A percentile compares a stretch with the other conserved stretches of the same genome.
These are phyloP conservation scores for Argyrosomus japonicus DNA, from an alignment of 2,113 vertebrate genomes.

Conservation along the genomic window DNA sequence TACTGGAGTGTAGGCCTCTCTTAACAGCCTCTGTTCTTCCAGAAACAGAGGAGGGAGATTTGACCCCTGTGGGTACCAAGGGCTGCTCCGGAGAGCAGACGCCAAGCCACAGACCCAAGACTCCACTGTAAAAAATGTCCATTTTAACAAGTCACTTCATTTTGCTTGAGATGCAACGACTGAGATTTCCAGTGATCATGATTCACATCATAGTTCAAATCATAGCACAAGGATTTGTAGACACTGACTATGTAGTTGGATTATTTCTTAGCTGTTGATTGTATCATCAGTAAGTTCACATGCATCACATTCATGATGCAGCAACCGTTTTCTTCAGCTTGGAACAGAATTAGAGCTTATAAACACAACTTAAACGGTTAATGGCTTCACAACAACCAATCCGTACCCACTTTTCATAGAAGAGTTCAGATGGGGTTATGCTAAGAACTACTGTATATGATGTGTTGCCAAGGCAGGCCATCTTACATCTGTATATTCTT, in stretches of 20 bases:
- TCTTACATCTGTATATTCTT: too few relatives aligned
- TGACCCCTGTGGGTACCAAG: constrained; percentile 76
- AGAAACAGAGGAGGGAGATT: constrained; percentile 69
- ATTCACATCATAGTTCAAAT: background rate
- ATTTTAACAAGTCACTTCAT: background rate
- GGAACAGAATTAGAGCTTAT: background rate
- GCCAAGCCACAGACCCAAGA: constrained; percentile 62
- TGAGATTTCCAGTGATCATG: background rate
- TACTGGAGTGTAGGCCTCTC: constrained; percentile 55
- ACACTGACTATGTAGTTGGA: background rate
- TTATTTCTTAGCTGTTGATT: background rate
- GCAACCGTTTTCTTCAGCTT: background rate
- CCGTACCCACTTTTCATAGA: background rate
- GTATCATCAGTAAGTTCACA: background rate
- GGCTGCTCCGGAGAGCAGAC: constrained; percentile 65
- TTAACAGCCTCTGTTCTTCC: constrained; percentile 59
- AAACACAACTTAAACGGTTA: too few relatives aligned
- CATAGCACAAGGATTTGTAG: background rate
- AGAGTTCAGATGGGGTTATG: background rate
- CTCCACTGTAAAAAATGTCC: constrained; percentile 68
- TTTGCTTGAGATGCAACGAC: background rate
- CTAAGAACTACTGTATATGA: background rate
- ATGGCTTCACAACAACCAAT: background rate
- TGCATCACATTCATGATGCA: background rate
- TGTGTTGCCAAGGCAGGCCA: background rate